Percentiles rank a stretch among this genome's conserved stretches.
These are phyloP conservation scores for Silurus glanis DNA, from an alignment of 2,113 vertebrate species.

Conservation along the genomic window DNA sequence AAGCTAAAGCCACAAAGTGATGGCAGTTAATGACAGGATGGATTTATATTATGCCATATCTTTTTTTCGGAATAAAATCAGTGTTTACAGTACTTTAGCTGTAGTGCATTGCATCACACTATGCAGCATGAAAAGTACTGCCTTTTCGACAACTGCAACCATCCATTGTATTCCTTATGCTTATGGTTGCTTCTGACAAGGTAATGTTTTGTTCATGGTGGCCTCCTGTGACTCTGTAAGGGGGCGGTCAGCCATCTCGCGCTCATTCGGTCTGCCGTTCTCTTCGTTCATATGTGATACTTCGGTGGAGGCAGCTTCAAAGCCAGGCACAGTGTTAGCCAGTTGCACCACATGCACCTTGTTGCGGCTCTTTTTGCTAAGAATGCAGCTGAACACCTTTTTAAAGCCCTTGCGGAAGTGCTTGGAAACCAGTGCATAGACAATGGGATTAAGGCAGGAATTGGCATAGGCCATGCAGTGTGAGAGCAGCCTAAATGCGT, in stretches of 20 bases:
- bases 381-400: conserved; percentile 85
- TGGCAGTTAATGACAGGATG: not conserved
- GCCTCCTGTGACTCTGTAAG: conserved; percentile 64
- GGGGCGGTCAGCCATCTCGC: conserved; percentile 69
- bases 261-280: conserved; percentile 67
- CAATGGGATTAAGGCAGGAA: conserved; percentile 87
- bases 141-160: conserved; percentile 14
- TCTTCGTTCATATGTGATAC: conserved; percentile 80
- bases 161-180: not conserved
- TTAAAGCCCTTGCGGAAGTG: conserved; percentile 88
- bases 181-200: conserved; percentile 69
- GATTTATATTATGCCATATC: not conserved
- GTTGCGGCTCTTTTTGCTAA: conserved; percentile 78
- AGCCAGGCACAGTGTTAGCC: conserved; percentile 75
- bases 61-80: not conserved
- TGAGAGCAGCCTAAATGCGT: conserved; percentile 81
- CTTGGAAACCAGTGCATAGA: conserved; percentile 85
- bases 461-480: conserved; percentile 91
- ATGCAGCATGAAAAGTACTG: conserved; percentile 1
- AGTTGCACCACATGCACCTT: conserved; percentile 79
- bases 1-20: not conserved
- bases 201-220: conserved; percentile 68
- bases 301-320: conserved; percentile 77
- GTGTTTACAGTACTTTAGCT: not conserved
- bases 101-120: not conserved